Conservation (phyloP, 1,140 invertebrate species). For the Coenobita brevimanus region DNA sequence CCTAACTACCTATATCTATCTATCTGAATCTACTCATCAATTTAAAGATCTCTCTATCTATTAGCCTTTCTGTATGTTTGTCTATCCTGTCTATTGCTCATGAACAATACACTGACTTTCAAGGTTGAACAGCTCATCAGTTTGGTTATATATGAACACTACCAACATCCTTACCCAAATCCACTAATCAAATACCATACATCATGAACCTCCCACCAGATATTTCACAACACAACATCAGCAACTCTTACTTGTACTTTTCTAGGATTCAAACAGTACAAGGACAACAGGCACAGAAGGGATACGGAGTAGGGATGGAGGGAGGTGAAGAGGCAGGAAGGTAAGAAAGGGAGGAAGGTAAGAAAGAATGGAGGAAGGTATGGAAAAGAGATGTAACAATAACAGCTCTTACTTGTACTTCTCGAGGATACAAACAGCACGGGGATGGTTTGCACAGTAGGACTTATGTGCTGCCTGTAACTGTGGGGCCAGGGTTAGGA, state of each 20-base stretch:
- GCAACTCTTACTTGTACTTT: no score
- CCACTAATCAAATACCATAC: no score
- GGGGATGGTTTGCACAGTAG: constrained; percentile 94
- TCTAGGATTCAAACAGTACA: no score
- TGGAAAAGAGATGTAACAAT: not conserved
- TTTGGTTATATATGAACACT: no score
- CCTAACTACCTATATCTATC: no score
- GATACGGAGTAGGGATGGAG: not conserved
- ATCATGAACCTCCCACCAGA: no score
- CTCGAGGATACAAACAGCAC: constrained; percentile 92
- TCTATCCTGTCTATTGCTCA: no score
- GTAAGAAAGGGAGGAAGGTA: not conserved
- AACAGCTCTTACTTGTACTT: constrained; percentile 74
- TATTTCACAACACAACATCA: no score
- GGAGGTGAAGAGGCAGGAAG: not conserved
- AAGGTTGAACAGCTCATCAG: not conserved
- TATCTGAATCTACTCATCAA: no score
- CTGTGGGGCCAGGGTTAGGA: constrained; percentile 88
- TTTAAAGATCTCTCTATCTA: no score
- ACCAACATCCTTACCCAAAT: no score
- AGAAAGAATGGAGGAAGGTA: not conserved
- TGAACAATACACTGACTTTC: not conserved
- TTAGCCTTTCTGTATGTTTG: no score
- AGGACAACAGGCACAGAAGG: not conserved
- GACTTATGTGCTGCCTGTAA: constrained; percentile 89